phyloP scores from a whole-genome alignment of 2,888 invertebrate species.

The Octodonta nipae region DNA sequence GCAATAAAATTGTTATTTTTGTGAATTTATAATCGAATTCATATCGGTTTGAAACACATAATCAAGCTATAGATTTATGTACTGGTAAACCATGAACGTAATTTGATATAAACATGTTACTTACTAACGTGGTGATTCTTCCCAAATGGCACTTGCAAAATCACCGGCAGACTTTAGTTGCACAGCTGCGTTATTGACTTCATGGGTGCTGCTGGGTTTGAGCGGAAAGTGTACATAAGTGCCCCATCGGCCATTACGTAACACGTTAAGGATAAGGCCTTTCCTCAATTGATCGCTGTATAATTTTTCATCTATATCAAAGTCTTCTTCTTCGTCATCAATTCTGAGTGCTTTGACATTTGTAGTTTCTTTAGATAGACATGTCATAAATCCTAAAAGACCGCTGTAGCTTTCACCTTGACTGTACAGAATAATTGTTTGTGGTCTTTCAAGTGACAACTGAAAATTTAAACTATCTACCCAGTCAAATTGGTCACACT shows the following conservation, averaged over 20 bases:
- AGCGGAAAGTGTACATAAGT: slow-evolving; percentile 17
- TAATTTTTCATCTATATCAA: slow-evolving; percentile 15
- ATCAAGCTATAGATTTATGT: too few relatives aligned
- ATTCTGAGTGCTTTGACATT: slow-evolving; percentile 15
- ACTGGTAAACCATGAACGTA: too few relatives aligned
- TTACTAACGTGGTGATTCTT: too few relatives aligned
- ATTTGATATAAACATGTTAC: too few relatives aligned
- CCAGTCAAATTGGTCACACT: too few relatives aligned
- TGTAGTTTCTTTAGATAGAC: slow-evolving; percentile 11
- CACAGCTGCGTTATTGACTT: slow-evolving; percentile 37
- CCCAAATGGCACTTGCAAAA: too few relatives aligned
- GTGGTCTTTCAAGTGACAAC: slow-evolving; percentile 3
- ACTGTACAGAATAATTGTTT: slow-evolving; percentile 13
- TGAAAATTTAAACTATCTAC: slow-evolving; percentile 25
- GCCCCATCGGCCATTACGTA: slow-evolving; percentile 18
- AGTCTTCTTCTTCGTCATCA: slow-evolving; percentile 13
- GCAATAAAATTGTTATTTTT: too few relatives aligned
- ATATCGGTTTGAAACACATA: too few relatives aligned
- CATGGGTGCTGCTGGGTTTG: slow-evolving; percentile 6
- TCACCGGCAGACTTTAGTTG: slow-evolving; percentile 45
- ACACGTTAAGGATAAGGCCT: slow-evolving; percentile 19
- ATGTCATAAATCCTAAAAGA: slow-evolving; percentile 19
- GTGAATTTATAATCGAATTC: too few relatives aligned
- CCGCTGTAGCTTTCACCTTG: slow-evolving; percentile 15
- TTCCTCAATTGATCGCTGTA: slow-evolving; percentile 17